Base-by-base conservation (phyloP, 2,888 invertebrate species). In the Microchrysa polita region DNA sequence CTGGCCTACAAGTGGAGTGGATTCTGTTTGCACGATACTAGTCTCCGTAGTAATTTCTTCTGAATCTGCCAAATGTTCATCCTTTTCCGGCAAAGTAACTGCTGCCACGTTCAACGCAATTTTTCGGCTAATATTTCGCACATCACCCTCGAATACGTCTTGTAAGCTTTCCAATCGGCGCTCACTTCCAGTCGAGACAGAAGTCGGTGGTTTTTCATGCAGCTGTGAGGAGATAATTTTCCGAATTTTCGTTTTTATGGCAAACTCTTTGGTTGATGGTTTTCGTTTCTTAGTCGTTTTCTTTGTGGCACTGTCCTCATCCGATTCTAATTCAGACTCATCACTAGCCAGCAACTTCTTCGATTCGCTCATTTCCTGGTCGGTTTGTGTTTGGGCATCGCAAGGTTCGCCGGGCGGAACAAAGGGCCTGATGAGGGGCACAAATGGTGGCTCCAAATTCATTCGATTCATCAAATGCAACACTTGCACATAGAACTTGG, bases 391-490 rank as follows among this genome's bases (percentile, higher is more conserved):
- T n/a, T 73, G 77, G 10, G 71, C 74, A 48, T 77, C 78, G 44
- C 42, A 74, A 7, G 76, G 76, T n/a, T 75, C 63, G 0, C 73
- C 73, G 0, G 55, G 59, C 9, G 69, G 72, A 2, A 73, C 44
- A 59, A 74, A 67, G 18, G 65, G 22, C 67, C 74, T 27, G 5
- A 72, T 73, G 22, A 78, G 79, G 77, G 85, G 81, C 18, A 87
- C 88, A 85, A 97, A 97, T 0, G 97, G 97, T 57, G 92, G 89
- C 18, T 93, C 92, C 65, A 97, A 84, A 82, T 93, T 93, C 95
- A 97, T 95, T 85, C 93, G 93, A 82, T 97, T 97, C 97, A 97
- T 97, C 71, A 97, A 87, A 86, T 97, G 97, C 61, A 97, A 81
- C 10, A 92, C 90, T 88, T 93, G 91, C 0, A 89, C 90, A 81